These are phyloP conservation scores for Trachymyrmex cornetzi DNA, from an alignment of 1,140 invertebrate genomes.

Conservation along the genomic window DNA sequence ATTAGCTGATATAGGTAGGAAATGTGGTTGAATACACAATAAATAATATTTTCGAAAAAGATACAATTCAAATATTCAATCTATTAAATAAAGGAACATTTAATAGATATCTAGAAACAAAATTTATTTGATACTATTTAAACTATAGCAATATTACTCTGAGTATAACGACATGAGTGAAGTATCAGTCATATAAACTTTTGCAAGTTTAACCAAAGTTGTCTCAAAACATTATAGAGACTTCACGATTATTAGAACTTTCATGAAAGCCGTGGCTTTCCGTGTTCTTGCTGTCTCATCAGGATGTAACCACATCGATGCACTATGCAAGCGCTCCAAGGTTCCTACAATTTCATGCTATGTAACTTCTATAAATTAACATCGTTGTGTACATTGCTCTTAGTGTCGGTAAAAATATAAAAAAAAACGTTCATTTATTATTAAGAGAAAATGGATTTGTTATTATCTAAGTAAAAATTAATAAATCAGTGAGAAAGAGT, in stretches of 20 bases:
- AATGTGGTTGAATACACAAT: neutral
- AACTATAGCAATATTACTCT: slow-evolving; percentile 7
- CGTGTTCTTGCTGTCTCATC: slow-evolving; percentile 44
- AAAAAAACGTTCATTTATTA: neutral
- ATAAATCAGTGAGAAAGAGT: neutral
- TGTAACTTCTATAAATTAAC: slow-evolving; percentile 42
- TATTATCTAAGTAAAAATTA: neutral
- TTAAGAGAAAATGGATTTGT: slow-evolving; percentile 13
- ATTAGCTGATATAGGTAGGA: neutral
- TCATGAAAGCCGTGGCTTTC: slow-evolving; percentile 32
- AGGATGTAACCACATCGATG: slow-evolving; percentile 44
- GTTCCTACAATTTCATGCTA: slow-evolving; percentile 27
- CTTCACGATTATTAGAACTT: slow-evolving; percentile 56
- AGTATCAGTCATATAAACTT: slow-evolving; percentile 17
- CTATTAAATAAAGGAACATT: too few species aligned
- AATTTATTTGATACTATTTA: slow-evolving; percentile 11
- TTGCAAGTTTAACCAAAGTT: neutral
- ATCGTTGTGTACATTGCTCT: neutral
- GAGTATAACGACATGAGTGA: slow-evolving; percentile 4
- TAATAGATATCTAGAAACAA: neutral
- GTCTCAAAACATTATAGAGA: slow-evolving; percentile 13
- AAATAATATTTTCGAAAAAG: neutral
- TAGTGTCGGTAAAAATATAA: neutral
- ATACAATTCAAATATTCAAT: neutral
- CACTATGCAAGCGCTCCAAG: slow-evolving; percentile 24